These are phyloP conservation scores for Crossocerus cetratus DNA, from an alignment of 2,888 invertebrate genomes.

Conservation along the genomic window DNA sequence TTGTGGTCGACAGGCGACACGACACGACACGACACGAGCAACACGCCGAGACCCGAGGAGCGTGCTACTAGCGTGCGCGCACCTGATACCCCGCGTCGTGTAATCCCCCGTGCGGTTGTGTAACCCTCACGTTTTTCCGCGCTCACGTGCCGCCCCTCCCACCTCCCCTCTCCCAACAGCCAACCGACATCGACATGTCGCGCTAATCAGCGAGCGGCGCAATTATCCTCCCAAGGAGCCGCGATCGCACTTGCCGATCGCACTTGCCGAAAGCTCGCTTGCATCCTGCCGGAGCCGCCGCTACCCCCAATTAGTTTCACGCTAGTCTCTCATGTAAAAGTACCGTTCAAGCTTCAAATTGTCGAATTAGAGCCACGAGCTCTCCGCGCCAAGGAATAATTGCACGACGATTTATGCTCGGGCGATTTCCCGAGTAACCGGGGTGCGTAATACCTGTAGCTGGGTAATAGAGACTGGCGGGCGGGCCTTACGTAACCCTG, in stretches of 20 bases:
- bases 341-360: too few relatives aligned
- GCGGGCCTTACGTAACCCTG: not conserved
- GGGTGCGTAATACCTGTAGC: not conserved
- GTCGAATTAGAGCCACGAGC: too few relatives aligned
- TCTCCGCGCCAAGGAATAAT: too few relatives aligned
- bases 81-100: slow-evolving; percentile 9
- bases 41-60: too few relatives aligned
- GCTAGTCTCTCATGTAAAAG: not conserved
- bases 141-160: slow-evolving; percentile 49
- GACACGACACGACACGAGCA: too few relatives aligned
- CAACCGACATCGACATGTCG: slow-evolving; percentile 9
- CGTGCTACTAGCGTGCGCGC: not conserved
- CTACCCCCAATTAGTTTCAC: too few relatives aligned
- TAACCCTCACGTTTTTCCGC: slow-evolving; percentile 58
- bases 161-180: too few relatives aligned
- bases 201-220: slow-evolving; percentile 31
- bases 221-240: slow-evolving; percentile 12
- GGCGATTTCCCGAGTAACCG: not conserved
- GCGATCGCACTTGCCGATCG: slow-evolving; percentile 21
- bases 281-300: too few relatives aligned
- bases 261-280: not conserved
- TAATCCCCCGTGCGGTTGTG: slow-evolving; percentile 46
- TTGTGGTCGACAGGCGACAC: too few relatives aligned
- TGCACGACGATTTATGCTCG: too few relatives aligned
- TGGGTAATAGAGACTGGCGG: too few relatives aligned